phyloP scores from a whole-genome alignment of 2,797 vertebrate genomes.

The Cottoperca gobio region DNA sequence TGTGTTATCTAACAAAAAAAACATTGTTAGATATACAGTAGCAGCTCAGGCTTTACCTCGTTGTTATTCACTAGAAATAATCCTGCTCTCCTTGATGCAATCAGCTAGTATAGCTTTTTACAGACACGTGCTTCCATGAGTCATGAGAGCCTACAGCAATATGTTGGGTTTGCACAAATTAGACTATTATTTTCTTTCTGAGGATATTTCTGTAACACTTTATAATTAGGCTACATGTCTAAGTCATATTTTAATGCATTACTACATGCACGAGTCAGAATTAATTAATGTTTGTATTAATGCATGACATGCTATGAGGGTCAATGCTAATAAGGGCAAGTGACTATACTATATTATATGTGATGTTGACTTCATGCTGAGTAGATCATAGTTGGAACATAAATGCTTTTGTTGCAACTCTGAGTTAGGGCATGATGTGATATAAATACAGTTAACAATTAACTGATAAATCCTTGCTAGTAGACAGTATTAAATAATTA shows the following conservation, averaged over 20 bases:
- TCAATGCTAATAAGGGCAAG: neutral
- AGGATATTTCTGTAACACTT: conserved; percentile 15
- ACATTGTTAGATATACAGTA: neutral
- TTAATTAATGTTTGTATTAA: neutral
- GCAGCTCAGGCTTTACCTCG: neutral
- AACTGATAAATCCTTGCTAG: neutral
- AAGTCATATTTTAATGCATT: conserved; percentile 22
- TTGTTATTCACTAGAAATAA: conserved; percentile 33
- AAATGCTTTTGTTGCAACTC: neutral
- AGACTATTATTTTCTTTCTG: neutral
- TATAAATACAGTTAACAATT: neutral
- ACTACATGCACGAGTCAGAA: neutral
- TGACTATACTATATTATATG: neutral
- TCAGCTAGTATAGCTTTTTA: conserved; percentile 16
- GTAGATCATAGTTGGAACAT: neutral
- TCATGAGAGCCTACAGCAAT: conserved; percentile 24
- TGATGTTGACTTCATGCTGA: neutral
- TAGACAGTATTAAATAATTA: no score
- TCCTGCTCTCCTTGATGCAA: conserved; percentile 15
- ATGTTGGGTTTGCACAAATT: neutral
- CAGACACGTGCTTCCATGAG: conserved; percentile 29
- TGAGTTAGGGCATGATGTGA: neutral
- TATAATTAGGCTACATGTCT: conserved; percentile 33
- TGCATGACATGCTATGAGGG: neutral
- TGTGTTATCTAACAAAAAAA: neutral